Evolutionary conservation across 2,797 vertebrate genomes (phyloP), one percentile per base, ranked within the genome.

Genomic region (Arnoldichthys spilopterus): DNA sequence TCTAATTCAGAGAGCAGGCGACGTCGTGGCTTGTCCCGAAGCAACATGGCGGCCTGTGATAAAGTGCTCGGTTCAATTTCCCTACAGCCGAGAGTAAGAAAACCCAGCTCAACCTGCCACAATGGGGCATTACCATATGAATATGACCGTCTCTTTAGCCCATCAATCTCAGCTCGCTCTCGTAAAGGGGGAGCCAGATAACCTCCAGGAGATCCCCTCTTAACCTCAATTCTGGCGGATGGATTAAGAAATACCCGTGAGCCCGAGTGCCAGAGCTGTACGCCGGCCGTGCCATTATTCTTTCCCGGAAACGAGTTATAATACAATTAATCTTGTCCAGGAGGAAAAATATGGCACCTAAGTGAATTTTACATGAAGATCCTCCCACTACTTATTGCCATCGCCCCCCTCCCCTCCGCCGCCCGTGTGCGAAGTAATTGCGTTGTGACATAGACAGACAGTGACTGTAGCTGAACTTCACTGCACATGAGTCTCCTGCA

Each of bases 191-290:
- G 88, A 74, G 90, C 91, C 90, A 93, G 93, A 94, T 94, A 94
- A 94, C 93, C 93, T 92, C 91, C 90, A 91, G 93, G 93, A 95
- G 93, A 94, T 95, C 93, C 93, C 93, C 94, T 95, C 93, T 95
- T 95, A 94, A 95, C 94, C 94, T 94, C 94, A 94, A 95, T 95
- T 94, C 94, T 92, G 93, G 91, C 89, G 91, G 92, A 93, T 93
- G 92, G 94, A 95, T 95, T 94, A 95, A 92, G 93, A 93, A 91
- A 93, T 91, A 90, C 90, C 89, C 68, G 87, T 86, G 82, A 84
- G 81, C 83, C 64, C 30, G 83, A 74, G 85, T 78, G 84, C 85
- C 85, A 84, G 85, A 86, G 82, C 76, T 79, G 86, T 54, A 82
- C 66, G 56, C 83, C 81, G 59, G 84, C 28, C 59, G 82, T 83